These are phyloP conservation scores for Rhagophthalmus giganteus DNA, from an alignment of 2,888 invertebrate species.

Conservation along the genomic window DNA sequence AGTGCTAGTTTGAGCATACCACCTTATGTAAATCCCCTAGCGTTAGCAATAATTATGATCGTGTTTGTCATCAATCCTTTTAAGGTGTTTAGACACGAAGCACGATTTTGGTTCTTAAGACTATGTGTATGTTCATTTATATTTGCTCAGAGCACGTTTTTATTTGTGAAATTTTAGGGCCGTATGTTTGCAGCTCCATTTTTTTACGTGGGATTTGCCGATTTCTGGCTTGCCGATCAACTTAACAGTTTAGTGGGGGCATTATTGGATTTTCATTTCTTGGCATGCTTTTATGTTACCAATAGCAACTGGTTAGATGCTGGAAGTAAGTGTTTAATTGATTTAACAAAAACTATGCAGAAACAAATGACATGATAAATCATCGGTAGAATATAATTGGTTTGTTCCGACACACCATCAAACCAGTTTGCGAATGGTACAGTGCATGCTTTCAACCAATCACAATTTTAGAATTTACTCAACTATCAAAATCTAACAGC, in stretches of 20 bases:
- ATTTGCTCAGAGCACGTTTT: too few relatives aligned
- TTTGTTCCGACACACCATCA: too few relatives aligned
- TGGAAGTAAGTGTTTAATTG: slow-evolving; percentile 47
- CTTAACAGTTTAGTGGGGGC: slow-evolving; percentile 76
- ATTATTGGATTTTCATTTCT: slow-evolving; percentile 77
- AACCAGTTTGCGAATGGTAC: too few relatives aligned
- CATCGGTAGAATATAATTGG: too few relatives aligned
- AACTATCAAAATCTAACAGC: too few relatives aligned
- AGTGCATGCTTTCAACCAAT: too few relatives aligned
- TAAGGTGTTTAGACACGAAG: slow-evolving; percentile 73
- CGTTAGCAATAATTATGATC: slow-evolving; percentile 68
- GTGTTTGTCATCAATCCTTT: slow-evolving; percentile 77
- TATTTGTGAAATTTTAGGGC: slow-evolving; percentile 51
- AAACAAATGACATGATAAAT: too few relatives aligned
- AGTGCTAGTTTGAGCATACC: slow-evolving; percentile 69
- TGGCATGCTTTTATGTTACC: slow-evolving; percentile 74
- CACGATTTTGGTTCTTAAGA: slow-evolving; percentile 73
- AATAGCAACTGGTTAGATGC: slow-evolving; percentile 62
- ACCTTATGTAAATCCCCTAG: slow-evolving; percentile 75
- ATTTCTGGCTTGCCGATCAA: slow-evolving; percentile 87
- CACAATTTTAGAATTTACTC: too few relatives aligned
- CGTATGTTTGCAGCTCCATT: slow-evolving; percentile 74
- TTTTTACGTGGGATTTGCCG: slow-evolving; percentile 78
- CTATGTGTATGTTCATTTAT: slow-evolving; percentile 58
- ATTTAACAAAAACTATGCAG: not conserved